Evolutionary conservation across 2,797 vertebrate genomes (phyloP).

Genomic region (Eulemur coronatus): DNA sequence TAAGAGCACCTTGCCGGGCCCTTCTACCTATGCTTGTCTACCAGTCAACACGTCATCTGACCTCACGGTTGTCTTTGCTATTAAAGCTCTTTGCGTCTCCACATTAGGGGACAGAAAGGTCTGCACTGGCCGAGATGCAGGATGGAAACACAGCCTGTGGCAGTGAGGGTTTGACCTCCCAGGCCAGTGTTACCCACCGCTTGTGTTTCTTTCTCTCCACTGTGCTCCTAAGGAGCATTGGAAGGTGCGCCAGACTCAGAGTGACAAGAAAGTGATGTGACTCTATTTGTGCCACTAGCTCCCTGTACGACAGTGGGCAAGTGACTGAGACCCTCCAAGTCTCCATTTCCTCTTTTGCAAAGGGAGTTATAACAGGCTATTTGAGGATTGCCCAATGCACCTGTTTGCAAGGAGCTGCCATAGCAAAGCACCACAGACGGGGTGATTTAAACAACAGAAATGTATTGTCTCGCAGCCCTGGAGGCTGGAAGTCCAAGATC

Average conservation of each 20-base stretch:
- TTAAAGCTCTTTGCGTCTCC: not conserved
- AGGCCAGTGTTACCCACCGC: rapidly evolving
- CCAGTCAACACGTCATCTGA: too few relatives aligned
- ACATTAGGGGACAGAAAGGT: not conserved
- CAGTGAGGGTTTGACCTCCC: rapidly evolving
- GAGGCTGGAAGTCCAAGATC: not conserved
- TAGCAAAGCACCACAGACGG: rapidly evolving
- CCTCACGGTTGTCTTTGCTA: not conserved
- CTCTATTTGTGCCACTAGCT: not conserved
- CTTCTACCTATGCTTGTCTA: not conserved
- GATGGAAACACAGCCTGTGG: not conserved
- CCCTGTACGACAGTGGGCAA: not conserved
- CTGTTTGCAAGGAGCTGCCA: rapidly evolving
- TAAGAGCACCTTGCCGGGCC: not conserved
- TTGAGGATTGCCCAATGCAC: rapidly evolving
- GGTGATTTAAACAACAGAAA: not conserved
- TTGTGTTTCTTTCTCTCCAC: not conserved
- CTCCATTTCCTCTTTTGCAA: not conserved
- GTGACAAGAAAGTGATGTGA: not conserved
- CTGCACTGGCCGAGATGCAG: not conserved
- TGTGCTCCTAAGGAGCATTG: rapidly evolving
- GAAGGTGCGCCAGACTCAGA: not conserved
- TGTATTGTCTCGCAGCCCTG: not conserved
- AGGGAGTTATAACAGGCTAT: not conserved
- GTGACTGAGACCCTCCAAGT: not conserved